These are phyloP conservation scores for Pseudomyrmex cubaensis DNA, from an alignment of 1,140 invertebrate genomes.

Conservation along the genomic window DNA sequence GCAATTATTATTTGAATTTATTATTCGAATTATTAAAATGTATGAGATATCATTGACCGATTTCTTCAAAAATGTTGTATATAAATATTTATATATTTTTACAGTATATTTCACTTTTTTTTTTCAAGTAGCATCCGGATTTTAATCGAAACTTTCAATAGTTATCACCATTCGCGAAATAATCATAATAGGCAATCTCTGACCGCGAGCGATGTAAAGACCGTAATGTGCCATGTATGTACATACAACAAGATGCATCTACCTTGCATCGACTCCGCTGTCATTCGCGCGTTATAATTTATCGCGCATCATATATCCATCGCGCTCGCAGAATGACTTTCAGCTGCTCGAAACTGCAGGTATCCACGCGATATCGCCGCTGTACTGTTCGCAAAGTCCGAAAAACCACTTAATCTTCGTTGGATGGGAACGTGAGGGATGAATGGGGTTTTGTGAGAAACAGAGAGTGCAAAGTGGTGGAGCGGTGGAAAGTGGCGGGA, in stretches of 20 bases:
- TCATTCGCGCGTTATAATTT: constrained; percentile 49
- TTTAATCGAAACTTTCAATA: no score
- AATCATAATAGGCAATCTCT: no score
- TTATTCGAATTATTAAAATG: no score
- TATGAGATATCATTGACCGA: background rate
- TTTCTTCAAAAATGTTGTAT: no score
- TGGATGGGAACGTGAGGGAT: constrained; percentile 14
- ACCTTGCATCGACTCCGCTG: background rate
- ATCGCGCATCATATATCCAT: constrained; percentile 49
- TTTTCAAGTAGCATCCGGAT: background rate
- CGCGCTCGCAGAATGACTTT: constrained; percentile 59
- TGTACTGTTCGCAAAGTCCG: constrained; percentile 49
- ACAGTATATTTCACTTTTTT: background rate
- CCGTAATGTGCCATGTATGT: no score
- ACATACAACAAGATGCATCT: background rate
- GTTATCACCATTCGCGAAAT: no score
- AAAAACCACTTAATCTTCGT: constrained; percentile 74
- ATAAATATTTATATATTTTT: background rate
- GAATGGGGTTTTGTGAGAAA: constrained; percentile 57
- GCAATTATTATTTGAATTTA: no score
- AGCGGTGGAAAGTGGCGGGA: constrained; percentile 48
- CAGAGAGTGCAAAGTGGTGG: constrained; percentile 6
- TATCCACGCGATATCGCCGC: constrained; percentile 61
- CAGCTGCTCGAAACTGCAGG: constrained; percentile 53
- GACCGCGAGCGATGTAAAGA: no score